Evolutionary conservation across 2,888 invertebrate genomes (phyloP), one percentile per base, ranked within the genome.

Genomic region (Calameuta filiformis): DNA sequence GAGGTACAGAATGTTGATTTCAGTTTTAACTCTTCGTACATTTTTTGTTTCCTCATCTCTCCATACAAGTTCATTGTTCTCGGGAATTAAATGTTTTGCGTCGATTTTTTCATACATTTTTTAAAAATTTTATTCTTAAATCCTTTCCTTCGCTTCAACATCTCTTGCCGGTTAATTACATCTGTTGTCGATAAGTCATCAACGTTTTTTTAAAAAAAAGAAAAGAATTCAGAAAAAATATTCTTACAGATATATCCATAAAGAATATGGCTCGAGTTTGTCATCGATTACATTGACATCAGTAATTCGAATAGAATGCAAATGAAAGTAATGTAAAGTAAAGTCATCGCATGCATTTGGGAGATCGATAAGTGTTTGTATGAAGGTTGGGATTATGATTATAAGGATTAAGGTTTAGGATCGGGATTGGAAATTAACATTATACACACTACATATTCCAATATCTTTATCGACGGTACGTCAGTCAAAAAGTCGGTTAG

Each of bases 1-100:
- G 85, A 90, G 88, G 86, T 90, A 89, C 87, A 87, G 84, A 83
- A 86, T 89, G 85, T 88, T 86, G 81, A 84, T 85, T 84, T 85
- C 85, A 78, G 78, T 78, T 76, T 75, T 76, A 69, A 77, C 68
- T 71, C 75, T 76, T 75, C 75, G 75, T 75, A 73, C 40, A 35
- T 76, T 73, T 77, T 74, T 80, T 40, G 79, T 80, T 73, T 77
- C 35, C 74, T 75, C 35, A 3, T 73, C 77, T 33, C 15, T 68
- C 77, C 56, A 68, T 77, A 68, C 75, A 79, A 73, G 73, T 69
- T 76, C 35, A 40, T 12, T 80, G 68, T 34, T 76, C 35, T 34
- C 30, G 31, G 74, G 37, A 34, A 34, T 71, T 75, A 30, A 56
- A 40, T 12, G 56, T 56, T 30, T 11, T n/a, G 75, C 23, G 33